Conservation (phyloP, 2,797 vertebrate genomes). For the Heterohyrax brucei region DNA sequence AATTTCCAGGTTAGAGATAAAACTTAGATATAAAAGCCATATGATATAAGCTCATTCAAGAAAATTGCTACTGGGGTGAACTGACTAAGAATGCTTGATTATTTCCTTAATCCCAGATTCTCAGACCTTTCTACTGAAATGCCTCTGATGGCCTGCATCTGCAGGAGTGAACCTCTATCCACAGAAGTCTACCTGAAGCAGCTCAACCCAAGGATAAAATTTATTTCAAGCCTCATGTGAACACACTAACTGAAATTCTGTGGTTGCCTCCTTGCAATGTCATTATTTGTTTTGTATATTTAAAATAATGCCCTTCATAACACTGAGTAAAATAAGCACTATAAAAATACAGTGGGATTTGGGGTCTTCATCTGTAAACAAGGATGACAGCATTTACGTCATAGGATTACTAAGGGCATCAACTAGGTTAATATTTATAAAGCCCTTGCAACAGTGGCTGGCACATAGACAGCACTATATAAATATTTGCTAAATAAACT, state of each 20-base stretch:
- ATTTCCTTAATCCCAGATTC: background rate
- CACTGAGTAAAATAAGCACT: background rate
- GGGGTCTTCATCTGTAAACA: background rate
- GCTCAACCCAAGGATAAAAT: background rate
- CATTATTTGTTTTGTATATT: background rate
- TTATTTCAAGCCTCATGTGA: slow-evolving; percentile 47
- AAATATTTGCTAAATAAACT: slow-evolving; percentile 6
- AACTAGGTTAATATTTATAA: background rate
- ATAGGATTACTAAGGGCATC: background rate
- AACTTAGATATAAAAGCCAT: slow-evolving; percentile 20
- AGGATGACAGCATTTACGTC: background rate
- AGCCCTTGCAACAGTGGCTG: background rate
- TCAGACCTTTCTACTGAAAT: background rate
- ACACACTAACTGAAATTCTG: slow-evolving; percentile 48
- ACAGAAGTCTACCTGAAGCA: background rate
- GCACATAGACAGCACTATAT: background rate
- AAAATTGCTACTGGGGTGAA: slow-evolving; percentile 10
- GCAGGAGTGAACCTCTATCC: background rate
- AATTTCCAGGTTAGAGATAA: slow-evolving; percentile 25
- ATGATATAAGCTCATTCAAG: slow-evolving; percentile 52
- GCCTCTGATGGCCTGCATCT: background rate
- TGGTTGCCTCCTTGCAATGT: background rate
- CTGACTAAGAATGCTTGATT: slow-evolving; percentile 28
- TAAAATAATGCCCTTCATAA: slow-evolving; percentile 30
- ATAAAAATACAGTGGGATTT: background rate